Evolutionary conservation across 92 coral and sea anemone species (phyloP), one percentile per base, ranked within the genome.

Genomic region (Phenganax stokvisi): DNA sequence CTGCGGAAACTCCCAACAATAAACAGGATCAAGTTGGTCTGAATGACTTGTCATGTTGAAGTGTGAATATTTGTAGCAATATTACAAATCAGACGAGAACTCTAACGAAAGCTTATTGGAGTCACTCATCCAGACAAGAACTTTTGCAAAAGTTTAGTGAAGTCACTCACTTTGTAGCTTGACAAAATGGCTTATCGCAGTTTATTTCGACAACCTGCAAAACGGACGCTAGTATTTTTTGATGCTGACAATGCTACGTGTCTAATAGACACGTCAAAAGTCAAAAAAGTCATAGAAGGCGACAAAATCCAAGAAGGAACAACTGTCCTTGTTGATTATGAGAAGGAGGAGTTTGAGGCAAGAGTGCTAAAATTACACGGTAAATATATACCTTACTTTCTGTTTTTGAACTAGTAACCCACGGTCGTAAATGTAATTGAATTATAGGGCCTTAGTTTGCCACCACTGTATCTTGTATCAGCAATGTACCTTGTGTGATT

Each of bases 321-420:
- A 68, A 68, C 51, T 29, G 73, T 68, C 15, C 54, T 29, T 47
- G 73, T 68, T 10, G 51, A 29, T 17, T 68, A 17, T 68, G 73
- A 47, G 12, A 68, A 68, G 54, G 54, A 68, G 73, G 51, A 68
- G 44, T 68, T 68, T 25, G 51, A 68, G 30, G 73, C 73, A 68
- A 68, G 51, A 5, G 73, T 68, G 73, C 16, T 68, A 30, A 68
- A 68, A 47, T 47, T 68, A 68, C 73, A 68, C 12, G 73, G 73
- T 68, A 68, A 68, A 29, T 68, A 47, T 12, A 68, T 17, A 59
- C 15, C 64, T 59, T 13, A 59, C 15, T 25, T 59, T 59, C 12
- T 25, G 20, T 25, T 10, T 59, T 59, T 10, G 15, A 59, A 4
- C 64, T 59, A 59, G 47, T 37, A 37, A 37, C 47, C 47, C 47